A percentile compares a stretch with the other conserved stretches of the same genome.
Conservation (phyloP, 2,888 invertebrate species). For the Chirona hameri region DNA sequence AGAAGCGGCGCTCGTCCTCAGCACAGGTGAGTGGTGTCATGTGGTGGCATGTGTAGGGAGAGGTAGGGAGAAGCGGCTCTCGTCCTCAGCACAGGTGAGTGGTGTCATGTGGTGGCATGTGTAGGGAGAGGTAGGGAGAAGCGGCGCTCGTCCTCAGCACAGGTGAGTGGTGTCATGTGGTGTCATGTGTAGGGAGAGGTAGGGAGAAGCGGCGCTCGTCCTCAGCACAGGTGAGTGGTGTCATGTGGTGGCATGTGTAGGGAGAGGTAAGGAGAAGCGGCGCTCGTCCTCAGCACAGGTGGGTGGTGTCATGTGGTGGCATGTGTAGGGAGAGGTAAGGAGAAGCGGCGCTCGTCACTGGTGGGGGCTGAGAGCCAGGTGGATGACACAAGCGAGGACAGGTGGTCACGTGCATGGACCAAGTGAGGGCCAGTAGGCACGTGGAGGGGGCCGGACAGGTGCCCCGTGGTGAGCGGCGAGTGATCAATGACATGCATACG, state of each 20-base stretch:
- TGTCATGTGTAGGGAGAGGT: no score
- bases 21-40: constrained; percentile 36
- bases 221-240: constrained; percentile 38
- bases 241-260: neutral
- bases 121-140: constrained; percentile 54
- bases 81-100: constrained; percentile 50
- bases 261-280: constrained; percentile 57
- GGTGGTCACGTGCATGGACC: no score
- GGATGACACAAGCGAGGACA: no score
- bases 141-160: constrained; percentile 60
- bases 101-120: neutral
- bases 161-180: constrained; percentile 33
- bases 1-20: constrained; percentile 65
- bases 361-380: no score
- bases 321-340: no score
- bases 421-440: no score
- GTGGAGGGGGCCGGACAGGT: no score
- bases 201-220: constrained; percentile 70
- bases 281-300: constrained; percentile 57
- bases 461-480: no score
- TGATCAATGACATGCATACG: no score
- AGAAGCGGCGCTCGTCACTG: no score
- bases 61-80: constrained; percentile 64
- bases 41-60: no score
- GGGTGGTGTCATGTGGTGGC: neutral